Percentiles rank a stretch among this genome's conserved stretches.
These are phyloP conservation scores for Siderastrea radians DNA, from an alignment of 92 coral and sea anemone genomes.

Conservation along the genomic window DNA sequence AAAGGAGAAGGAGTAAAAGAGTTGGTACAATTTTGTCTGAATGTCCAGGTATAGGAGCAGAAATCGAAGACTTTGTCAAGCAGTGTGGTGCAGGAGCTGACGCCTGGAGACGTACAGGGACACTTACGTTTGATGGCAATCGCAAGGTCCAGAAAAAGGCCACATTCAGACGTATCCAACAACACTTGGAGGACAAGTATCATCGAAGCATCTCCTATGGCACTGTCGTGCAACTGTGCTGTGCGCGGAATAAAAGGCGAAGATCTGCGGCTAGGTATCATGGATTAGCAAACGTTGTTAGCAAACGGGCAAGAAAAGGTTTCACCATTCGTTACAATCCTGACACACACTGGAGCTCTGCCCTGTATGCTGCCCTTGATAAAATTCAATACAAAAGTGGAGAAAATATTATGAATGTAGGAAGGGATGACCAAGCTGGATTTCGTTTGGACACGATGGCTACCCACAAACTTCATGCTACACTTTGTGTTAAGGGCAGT, in stretches of 20 bases:
- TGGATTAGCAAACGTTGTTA: too few relatives aligned
- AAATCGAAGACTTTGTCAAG: slow-evolving; percentile 53
- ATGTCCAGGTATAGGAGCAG: slow-evolving; percentile 67
- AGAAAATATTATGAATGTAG: too few relatives aligned
- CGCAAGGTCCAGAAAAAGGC: slow-evolving; percentile 45
- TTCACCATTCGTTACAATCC: too few relatives aligned
- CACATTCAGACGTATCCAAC: slow-evolving; percentile 52
- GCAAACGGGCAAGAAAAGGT: not conserved
- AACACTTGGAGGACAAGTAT: slow-evolving; percentile 45
- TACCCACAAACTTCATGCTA: too few relatives aligned
- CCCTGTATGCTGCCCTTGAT: too few relatives aligned
- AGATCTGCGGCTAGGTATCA: too few relatives aligned
- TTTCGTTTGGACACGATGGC: too few relatives aligned
- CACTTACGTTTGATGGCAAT: slow-evolving; percentile 56
- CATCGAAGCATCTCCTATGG: slow-evolving; percentile 56
- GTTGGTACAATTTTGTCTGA: slow-evolving; percentile 52
- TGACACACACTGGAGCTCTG: not conserved
- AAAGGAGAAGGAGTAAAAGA: slow-evolving; percentile 70
- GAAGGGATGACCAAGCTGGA: too few relatives aligned
- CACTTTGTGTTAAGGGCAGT: too few relatives aligned
- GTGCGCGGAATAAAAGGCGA: not conserved
- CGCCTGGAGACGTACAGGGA: slow-evolving; percentile 64
- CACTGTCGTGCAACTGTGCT: slow-evolving; percentile 58
- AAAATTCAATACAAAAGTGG: too few relatives aligned
- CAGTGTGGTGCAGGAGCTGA: slow-evolving; percentile 64